Evolutionary conservation across 2,797 vertebrate species (phyloP).

Genomic region (Geotrypetes seraphini): DNA sequence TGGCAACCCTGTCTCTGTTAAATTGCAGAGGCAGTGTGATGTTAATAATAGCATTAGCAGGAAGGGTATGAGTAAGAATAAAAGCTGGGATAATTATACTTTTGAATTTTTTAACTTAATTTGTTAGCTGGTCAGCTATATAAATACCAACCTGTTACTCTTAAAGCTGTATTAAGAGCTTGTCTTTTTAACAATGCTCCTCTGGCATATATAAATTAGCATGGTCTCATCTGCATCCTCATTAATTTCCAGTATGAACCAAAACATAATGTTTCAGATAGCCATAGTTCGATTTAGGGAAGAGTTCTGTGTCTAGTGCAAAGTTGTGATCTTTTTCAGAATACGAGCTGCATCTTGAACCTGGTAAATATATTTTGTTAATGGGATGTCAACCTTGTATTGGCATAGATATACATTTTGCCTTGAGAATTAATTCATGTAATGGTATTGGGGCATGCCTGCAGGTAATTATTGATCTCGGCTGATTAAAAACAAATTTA

Average conservation of each 20-base stretch:
- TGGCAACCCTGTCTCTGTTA: slow-evolving; percentile 13
- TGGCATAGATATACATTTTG: slow-evolving; percentile 58
- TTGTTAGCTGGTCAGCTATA: too few relatives aligned
- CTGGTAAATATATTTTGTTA: slow-evolving; percentile 55
- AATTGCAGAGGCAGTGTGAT: too few relatives aligned
- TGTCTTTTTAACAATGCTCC: too few relatives aligned
- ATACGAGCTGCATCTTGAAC: slow-evolving; percentile 28
- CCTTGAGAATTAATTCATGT: slow-evolving; percentile 62
- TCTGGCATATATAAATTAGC: background rate
- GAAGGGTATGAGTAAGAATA: too few relatives aligned
- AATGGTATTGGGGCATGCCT: slow-evolving; percentile 53
- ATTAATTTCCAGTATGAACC: background rate
- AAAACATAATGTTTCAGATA: slow-evolving; percentile 3
- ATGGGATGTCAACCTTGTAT: slow-evolving; percentile 54
- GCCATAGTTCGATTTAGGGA: slow-evolving; percentile 21
- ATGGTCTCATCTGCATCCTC: too few relatives aligned
- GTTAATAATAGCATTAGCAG: too few relatives aligned
- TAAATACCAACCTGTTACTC: too few relatives aligned
- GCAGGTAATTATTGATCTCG: slow-evolving; percentile 74
- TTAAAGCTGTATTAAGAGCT: too few relatives aligned
- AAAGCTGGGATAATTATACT: too few relatives aligned
- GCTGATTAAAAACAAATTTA: slow-evolving; percentile 87
- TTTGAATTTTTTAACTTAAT: too few relatives aligned
- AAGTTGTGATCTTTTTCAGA: slow-evolving; percentile 11
- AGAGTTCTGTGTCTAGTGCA: background rate